Evolutionary conservation across 2,888 invertebrate genomes (phyloP).

Genomic region (Ommatoiulus sabulosus): DNA sequence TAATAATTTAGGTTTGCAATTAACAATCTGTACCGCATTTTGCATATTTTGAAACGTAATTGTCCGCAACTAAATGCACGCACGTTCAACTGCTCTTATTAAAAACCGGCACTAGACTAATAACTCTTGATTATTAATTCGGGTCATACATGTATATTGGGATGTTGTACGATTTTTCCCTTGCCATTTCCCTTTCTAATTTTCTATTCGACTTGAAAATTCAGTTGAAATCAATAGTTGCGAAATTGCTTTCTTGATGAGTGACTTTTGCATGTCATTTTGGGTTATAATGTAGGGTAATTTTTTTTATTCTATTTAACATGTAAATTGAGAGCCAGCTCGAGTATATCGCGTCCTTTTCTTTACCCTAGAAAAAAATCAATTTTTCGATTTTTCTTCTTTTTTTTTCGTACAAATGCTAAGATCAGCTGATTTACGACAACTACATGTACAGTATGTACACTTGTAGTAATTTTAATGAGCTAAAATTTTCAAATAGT

Average conservation of each 20-base stretch:
- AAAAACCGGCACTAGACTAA: too few species aligned
- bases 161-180: too few species aligned
- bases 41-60: too few species aligned
- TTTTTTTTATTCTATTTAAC: neutral
- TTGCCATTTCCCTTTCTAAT: neutral
- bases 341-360: neutral
- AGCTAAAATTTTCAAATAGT: too few species aligned
- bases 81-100: too few species aligned
- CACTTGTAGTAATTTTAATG: too few species aligned
- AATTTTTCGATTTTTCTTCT: constrained; percentile 1
- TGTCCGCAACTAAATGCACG: too few species aligned
- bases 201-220: neutral
- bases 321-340: neutral
- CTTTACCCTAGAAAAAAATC: neutral
- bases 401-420: neutral
- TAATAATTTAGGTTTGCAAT: neutral
- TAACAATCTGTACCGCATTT: neutral
- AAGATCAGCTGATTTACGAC: too few species aligned
- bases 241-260: neutral
- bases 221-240: neutral
- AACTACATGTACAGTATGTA: neutral
- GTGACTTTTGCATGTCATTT: neutral
- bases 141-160: too few species aligned
- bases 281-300: neutral
- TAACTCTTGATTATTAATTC: too few species aligned